Evolutionary conservation across 2,113 vertebrate genomes (phyloP).

Genomic region (Crotophaga sulcirostris): DNA sequence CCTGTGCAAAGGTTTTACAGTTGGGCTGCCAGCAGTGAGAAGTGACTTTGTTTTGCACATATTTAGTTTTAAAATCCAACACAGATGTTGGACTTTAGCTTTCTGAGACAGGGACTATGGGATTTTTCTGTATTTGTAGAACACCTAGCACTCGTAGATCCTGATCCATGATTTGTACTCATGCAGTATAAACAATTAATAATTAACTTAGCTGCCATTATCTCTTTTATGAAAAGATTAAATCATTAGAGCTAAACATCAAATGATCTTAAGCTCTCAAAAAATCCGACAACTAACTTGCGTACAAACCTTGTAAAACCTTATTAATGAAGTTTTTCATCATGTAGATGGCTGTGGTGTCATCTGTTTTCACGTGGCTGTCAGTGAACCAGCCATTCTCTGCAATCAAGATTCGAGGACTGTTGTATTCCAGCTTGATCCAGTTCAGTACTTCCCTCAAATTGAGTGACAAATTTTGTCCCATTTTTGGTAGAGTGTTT

Average conservation of each 20-base stretch:
- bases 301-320: constrained; percentile 87
- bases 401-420: constrained; percentile 83
- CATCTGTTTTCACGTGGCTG: constrained; percentile 83
- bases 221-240: not conserved
- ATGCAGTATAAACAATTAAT: constrained; percentile 26
- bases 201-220: constrained; percentile 19
- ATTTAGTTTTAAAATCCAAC: not conserved
- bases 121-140: not conserved
- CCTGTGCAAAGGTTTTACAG: not conserved
- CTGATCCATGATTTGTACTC: not conserved
- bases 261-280: not conserved
- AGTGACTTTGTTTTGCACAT: not conserved
- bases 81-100: constrained; percentile 33
- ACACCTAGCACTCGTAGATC: not conserved
- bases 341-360: constrained; percentile 88
- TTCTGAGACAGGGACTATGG: not conserved
- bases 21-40: not conserved
- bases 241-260: not conserved
- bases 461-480: constrained; percentile 82
- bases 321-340: constrained; percentile 95
- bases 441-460: constrained; percentile 86
- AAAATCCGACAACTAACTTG: not conserved
- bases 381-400: constrained; percentile 96
- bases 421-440: constrained; percentile 90
- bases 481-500: constrained; percentile 73